Base-by-base conservation (phyloP, 2,797 vertebrate species). In the Pipistrellus nathusii region DNA sequence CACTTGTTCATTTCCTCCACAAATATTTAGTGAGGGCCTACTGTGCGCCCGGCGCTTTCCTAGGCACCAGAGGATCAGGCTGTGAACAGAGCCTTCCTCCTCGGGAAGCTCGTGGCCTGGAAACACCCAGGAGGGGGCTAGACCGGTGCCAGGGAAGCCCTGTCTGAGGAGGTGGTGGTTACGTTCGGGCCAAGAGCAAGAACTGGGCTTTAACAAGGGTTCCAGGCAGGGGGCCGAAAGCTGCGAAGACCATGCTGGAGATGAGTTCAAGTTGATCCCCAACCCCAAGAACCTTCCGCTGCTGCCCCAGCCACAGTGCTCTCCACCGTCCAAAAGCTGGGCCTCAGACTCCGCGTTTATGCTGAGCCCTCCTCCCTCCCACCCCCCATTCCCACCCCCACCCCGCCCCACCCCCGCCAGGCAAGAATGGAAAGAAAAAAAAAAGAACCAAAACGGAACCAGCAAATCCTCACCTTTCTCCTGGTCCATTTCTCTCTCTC, bases 291-390 rank as follows among this genome's bases (percentile, higher is more conserved):
- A 12, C 25, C 71, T 87, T 32, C 57, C 86, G 1, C 3, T 2
- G 23, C 27, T 3, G 8, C 20, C 13, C 20, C 0, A 35, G 11
- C 32, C 18, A 0, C 5, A 5, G 18, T 32, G 4, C 21, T 68
- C 32, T 12, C 32, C 46, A 27, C 48, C 3, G 23, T 35, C 81
- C 85, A 27, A 86, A 53, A 23, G 15, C 57, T 44, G 8, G 7
- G 2, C 55, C 21, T 35, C 4, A 6, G 12, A 25, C 25, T 17
- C 17, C 8, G 20, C 44, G 41, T 78, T 38, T 59, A 8, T 8
- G 23, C 27, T 32, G 25, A 59, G 48, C 46, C 25, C 57, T 27
- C 25, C 57, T 11, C 12, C 25, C 10, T 5, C 11, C 57, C 35
- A 35, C 35, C 35, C 35, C 35, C 35, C 35, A 35, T 35, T 35